Percentiles rank a stretch among this genome's conserved stretches.
Evolutionary conservation across 2,888 invertebrate species (phyloP).

Genomic region (Crematogaster levior): DNA sequence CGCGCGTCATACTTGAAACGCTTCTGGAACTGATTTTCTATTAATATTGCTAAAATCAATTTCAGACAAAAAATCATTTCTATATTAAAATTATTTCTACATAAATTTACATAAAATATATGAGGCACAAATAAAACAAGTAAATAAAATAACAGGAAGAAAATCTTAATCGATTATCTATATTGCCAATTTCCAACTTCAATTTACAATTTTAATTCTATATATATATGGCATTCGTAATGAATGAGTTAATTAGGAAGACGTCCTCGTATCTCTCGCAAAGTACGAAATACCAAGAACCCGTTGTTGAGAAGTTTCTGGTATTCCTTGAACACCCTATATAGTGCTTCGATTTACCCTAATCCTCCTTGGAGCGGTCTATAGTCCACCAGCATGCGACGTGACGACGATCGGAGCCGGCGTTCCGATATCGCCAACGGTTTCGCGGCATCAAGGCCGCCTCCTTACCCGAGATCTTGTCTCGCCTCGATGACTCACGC

Average conservation of each 20-base stretch:
- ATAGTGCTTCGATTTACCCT: conserved; percentile 26
- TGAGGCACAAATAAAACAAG: not conserved
- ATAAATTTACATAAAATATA: not conserved
- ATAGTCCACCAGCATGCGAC: conserved; percentile 60
- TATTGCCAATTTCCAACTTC: not conserved
- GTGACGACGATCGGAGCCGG: conserved; percentile 69
- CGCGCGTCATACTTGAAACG: not conserved
- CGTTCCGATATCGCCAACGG: conserved; percentile 79
- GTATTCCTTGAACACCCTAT: conserved; percentile 24
- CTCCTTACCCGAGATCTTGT: conserved; percentile 82
- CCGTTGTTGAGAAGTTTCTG: not conserved
- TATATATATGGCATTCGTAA: not conserved
- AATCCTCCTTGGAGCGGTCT: conserved; percentile 34
- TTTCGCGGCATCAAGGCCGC: conserved; percentile 81
- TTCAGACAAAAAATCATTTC: not conserved
- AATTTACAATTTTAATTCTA: too few relatives aligned
- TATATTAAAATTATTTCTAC: conserved; percentile 2
- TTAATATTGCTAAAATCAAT: not conserved
- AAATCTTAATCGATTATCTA: not conserved
- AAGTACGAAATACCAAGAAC: not conserved
- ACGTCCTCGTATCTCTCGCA: not conserved
- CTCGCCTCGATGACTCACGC: conserved; percentile 75
- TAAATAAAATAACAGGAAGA: not conserved
- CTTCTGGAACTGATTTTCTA: not conserved
- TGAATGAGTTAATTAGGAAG: not conserved